These are phyloP conservation scores for Leptodactylus fuscus DNA, from an alignment of 2,113 vertebrate genomes.

Conservation along the genomic window DNA sequence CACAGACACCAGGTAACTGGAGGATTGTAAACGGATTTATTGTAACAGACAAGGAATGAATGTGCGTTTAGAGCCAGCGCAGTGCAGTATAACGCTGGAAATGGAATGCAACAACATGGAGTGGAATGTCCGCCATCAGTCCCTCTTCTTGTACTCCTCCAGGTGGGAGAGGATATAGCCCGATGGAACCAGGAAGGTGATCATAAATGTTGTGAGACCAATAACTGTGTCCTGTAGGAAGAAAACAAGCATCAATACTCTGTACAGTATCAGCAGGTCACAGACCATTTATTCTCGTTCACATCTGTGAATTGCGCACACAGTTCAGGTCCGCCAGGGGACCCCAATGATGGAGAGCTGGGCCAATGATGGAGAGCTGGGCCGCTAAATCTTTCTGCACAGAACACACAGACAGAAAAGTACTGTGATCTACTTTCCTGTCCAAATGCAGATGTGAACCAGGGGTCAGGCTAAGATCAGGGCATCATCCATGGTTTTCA, in stretches of 20 bases:
- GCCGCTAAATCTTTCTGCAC: too few species aligned
- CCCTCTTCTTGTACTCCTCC: slow-evolving; percentile 67
- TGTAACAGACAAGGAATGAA: slow-evolving; percentile 37
- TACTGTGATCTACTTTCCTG: too few species aligned
- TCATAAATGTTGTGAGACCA: slow-evolving; percentile 61
- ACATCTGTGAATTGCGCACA: too few species aligned
- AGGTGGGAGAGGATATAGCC: slow-evolving; percentile 68
- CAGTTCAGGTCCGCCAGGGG: too few species aligned
- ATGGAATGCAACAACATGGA: slow-evolving; percentile 21
- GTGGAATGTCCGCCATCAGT: slow-evolving; percentile 57
- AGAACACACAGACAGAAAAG: too few species aligned
- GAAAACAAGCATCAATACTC: background rate
- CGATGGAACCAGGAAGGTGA: slow-evolving; percentile 61
- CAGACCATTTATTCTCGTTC: too few species aligned
- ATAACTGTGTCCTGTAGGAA: slow-evolving; percentile 59
- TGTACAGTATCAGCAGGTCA: too few species aligned
- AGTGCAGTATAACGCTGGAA: background rate
- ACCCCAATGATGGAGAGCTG: too few species aligned
- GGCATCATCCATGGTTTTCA: too few species aligned
- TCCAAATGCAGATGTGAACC: too few species aligned
- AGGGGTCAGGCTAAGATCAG: too few species aligned
- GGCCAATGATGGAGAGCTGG: too few species aligned
- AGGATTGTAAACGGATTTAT: slow-evolving; percentile 52
- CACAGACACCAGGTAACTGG: background rate
- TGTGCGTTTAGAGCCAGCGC: slow-evolving; percentile 26